A percentile compares a stretch with the other conserved stretches of the same genome.
phyloP scores from a whole-genome alignment of 2,888 invertebrate genomes.

The Notodonta ziczac region DNA sequence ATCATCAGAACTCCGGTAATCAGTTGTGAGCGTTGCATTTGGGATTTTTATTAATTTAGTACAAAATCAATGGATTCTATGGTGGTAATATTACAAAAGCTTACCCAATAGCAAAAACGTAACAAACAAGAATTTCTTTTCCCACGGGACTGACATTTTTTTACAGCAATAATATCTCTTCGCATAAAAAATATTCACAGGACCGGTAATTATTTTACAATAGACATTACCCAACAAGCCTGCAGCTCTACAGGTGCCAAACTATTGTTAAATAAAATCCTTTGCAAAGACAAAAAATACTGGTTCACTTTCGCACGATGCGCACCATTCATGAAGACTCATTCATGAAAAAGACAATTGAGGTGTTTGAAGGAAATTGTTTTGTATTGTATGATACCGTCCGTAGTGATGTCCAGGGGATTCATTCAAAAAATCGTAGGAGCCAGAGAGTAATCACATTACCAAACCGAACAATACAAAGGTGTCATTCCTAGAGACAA shows the following conservation, averaged over 20 bases:
- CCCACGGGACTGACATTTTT: constrained; percentile 38
- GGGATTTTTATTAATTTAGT: no score
- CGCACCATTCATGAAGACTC: constrained; percentile 22
- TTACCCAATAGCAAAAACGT: background rate
- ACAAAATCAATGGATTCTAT: background rate
- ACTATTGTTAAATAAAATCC: constrained; percentile 30
- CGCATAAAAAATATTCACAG: constrained; percentile 23
- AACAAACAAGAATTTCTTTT: constrained; percentile 15
- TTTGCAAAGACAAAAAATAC: constrained; percentile 20
- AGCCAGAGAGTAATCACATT: no score
- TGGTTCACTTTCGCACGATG: constrained; percentile 27
- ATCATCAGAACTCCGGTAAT: no score
- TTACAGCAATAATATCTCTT: constrained; percentile 15
- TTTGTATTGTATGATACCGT: constrained; percentile 21
- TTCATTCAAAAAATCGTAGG: background rate
- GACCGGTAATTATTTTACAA: constrained; percentile 27
- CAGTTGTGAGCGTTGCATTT: no score
- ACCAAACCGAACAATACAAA: no score
- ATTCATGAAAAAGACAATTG: constrained; percentile 32
- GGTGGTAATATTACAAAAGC: background rate
- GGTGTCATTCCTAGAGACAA: no score
- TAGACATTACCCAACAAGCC: constrained; percentile 32
- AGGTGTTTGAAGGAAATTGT: constrained; percentile 23
- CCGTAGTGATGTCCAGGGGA: background rate
- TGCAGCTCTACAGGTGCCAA: constrained; percentile 38